Base-by-base conservation (phyloP, 2,888 invertebrate genomes). In the Troilus luridus region DNA sequence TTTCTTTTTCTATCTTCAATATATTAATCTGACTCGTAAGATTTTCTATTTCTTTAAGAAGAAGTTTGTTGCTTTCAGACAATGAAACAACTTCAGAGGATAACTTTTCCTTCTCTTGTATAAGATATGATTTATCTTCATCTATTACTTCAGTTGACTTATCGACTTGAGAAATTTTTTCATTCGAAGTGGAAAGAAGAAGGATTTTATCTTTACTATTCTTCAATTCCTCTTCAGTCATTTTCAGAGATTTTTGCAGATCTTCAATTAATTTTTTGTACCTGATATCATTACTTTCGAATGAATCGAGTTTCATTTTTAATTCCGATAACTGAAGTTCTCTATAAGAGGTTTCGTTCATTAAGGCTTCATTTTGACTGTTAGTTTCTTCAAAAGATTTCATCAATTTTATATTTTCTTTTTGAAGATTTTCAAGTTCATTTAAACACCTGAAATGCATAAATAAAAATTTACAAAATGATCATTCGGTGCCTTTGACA, bases 121-220 rank as follows among this genome's bases (percentile, higher is more conserved):
- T 93, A 93, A 94, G 93, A 94, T 91, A 89, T 93, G 93, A 77
- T 93, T 91, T 72, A 92, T 93, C 67, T 93, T 93, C 60, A 93
- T 93, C 12, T 54, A 59, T 12, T 19, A 93, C 91, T 62, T 93
- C 93, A 19, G 93, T 92, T 77, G 93, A 93, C 60, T 93, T 93
- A 19, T 94, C 93, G 93, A 92, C 19, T 88, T 88, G 54, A 59
- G 41, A 10, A 56, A 3, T 67, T 89, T 89, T 89, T 64, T 64
- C 72, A n/a, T 64, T 88, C 6, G 60, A n/a, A 60, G 60, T 24
- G 14, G 62, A 62, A 27, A 88, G 88, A 88, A 56, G 54, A n/a
- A 41, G 56, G 12, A 85, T 85, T 85, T 85, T 56, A 12, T 56
- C 85, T 56, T 85, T 77, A 19, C 24, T n/a, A 12, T 60, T 56